Evolutionary conservation across 2,113 vertebrate species (phyloP), one percentile per base, ranked within the genome.

Genomic region (Dendrocopos noguchii): DNA sequence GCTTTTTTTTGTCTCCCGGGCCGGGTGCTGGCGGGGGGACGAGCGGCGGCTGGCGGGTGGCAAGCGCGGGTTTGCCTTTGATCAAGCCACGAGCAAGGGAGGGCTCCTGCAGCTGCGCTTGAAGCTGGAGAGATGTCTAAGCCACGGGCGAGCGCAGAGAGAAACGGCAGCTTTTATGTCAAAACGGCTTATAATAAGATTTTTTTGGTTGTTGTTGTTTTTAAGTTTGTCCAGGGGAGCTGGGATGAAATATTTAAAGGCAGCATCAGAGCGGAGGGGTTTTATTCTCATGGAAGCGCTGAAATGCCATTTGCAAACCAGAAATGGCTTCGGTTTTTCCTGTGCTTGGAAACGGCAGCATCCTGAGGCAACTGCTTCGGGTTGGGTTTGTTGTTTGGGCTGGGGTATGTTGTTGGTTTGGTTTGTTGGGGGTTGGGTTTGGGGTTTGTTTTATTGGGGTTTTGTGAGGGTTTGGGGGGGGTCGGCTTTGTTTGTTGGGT

Each of bases 171-270:
- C 82, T 95, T 94, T 90, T 55, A 95, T 94, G 91, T 94, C 91
- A 92, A 75, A 88, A 90, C 0, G 6, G 82, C 86, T 94, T 80
- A 73, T 55, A 73, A 94, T 88, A 95, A 95, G 95, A 72, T 90
- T 91, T 6, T 86, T 15, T 44, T 44, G 13, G 14, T 16, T 44
- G 14, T 15, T 36, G 36, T 36, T 36, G 36, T 36, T 36, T 44
- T 44, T 91, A 91, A 88, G 86, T 96, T 90, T 88, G 88, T 94
- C 93, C 77, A 36, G 12, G 88, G 88, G 84, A 93, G 80, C 83
- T 55, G 91, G 78, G 76, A 96, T 96, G 86, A 96, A 96, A 95
- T 94, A 95, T 96, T 96, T 94, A 95, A 95, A 66, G 61, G 9
- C 6, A 15, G 92, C 83, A 84, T 80, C 88, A 90, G 14, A 61